A percentile compares a stretch with the other conserved stretches of the same genome.
Evolutionary conservation across 2,797 vertebrate species (phyloP).

Genomic region (Sylvilagus floridanus): DNA sequence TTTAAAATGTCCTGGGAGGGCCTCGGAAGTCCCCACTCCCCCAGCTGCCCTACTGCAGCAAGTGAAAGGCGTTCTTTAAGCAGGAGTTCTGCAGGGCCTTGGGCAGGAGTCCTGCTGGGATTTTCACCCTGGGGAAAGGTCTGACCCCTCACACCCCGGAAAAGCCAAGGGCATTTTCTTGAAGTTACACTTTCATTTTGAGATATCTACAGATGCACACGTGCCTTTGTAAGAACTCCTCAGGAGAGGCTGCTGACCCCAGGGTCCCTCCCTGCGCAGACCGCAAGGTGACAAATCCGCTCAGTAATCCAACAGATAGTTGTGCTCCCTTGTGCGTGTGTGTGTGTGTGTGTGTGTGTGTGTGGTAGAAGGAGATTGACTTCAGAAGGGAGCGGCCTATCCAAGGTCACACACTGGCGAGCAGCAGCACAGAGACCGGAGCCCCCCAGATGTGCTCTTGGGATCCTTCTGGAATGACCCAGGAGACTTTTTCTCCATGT

Average conservation of each 20-base stretch:
- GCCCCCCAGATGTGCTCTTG: too few relatives aligned
- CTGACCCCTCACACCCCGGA: neutral
- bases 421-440: too few relatives aligned
- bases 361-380: too few relatives aligned
- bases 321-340: too few relatives aligned
- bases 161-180: conserved; percentile 16
- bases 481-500: too few relatives aligned
- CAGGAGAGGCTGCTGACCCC: neutral
- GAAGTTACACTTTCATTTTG: conserved; percentile 31
- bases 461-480: too few relatives aligned
- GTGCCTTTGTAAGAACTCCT: neutral
- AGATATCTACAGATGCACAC: neutral
- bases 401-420: too few relatives aligned
- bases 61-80: conserved; percentile 79
- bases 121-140: conserved; percentile 26
- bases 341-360: too few relatives aligned
- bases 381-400: too few relatives aligned
- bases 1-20: conserved; percentile 77
- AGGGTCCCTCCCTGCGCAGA: neutral
- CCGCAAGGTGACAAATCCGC: neutral
- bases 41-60: neutral
- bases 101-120: conserved; percentile 65
- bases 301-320: too few relatives aligned
- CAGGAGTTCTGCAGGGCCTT: neutral
- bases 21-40: neutral